Base-by-base conservation (phyloP, 2,797 vertebrate species). In the Urocyon cinereoargenteus region DNA sequence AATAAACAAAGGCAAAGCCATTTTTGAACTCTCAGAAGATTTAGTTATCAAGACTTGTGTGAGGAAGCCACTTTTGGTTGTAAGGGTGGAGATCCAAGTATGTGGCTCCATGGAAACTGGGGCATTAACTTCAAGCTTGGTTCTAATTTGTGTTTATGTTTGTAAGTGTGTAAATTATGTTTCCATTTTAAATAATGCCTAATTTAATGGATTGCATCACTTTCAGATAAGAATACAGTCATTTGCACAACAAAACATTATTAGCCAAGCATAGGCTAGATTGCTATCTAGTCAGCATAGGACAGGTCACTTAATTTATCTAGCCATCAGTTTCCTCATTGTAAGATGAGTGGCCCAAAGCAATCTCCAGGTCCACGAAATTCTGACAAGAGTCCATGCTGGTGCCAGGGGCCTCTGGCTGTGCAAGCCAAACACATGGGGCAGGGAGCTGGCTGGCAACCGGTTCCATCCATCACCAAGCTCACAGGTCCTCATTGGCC, bases 171-270 rank as follows among this genome's bases (percentile, higher is more conserved):
- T 73, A 51, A 57, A 57, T 66, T 88, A 31, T 49, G 81, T 86
- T 94, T 92, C 49, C 79, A 49, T 68, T 34, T 91, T 36, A 57
- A 95, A 70, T 84, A 51, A 24, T 64, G 61, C 75, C n/a, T 51
- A 19, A 57, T 91, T 36, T 84, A 14, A 59, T 64, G 36, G 13
- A 18, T 28, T 84, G 4, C 26, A 31, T 90, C 16, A 89, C 34
- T 87, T 61, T 95, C 86, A 85, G 62, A n/a, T 73, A 75, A 85
- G 82, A 86, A 77, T 78, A 19, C 28, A 64, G 26, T 53, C 66
- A 40, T 94, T 97, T 77, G 97, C 84, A 86, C 59, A 90, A 77
- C 10, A 92, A n/a, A 64, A 45, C 9, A 3, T 61, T 24, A 31
- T 53, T 49, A 83, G 61, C 34, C 45, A 70, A 36, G 28, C 28